Percentiles rank a stretch among this genome's conserved stretches.
These are phyloP conservation scores for Panthera uncia DNA, from an alignment of 2,113 vertebrate genomes.

Conservation along the genomic window DNA sequence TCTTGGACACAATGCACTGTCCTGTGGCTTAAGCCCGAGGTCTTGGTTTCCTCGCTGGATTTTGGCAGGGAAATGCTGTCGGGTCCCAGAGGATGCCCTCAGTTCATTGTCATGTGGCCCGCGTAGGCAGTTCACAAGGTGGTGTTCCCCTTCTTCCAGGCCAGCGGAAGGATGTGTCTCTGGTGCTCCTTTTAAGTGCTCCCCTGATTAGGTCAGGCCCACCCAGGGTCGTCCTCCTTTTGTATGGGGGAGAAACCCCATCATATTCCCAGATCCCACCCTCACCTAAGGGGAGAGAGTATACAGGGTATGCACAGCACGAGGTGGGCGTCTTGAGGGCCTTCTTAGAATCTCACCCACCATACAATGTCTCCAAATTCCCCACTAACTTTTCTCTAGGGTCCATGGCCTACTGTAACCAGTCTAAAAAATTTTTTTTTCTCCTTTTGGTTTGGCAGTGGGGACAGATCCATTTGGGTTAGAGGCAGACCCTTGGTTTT, in stretches of 20 bases:
- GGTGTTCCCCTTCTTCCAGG: not conserved
- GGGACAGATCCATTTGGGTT: not conserved
- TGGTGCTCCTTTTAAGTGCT: not conserved
- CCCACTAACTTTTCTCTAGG: not conserved
- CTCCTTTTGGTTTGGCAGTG: not conserved
- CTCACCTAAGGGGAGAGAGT: not conserved
- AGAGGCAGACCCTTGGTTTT: not conserved
- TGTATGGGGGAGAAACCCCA: too few species aligned
- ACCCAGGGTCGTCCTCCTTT: not conserved
- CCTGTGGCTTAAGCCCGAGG: not conserved
- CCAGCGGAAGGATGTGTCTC: not conserved
- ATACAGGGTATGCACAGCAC: not conserved
- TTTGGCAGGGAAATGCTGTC: not conserved
- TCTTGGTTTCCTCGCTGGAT: not conserved
- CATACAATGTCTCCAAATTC: not conserved
- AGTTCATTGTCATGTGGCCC: not conserved
- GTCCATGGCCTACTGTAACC: accelerated
- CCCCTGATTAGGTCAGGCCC: not conserved
- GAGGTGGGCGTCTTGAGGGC: not conserved
- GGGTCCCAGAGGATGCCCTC: not conserved
- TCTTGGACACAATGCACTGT: not conserved
- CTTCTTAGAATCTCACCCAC: not conserved
- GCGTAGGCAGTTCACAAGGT: accelerated
- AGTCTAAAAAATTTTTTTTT: not conserved
- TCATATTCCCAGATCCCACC: not conserved